A percentile compares a stretch with the other conserved stretches of the same genome.
phyloP scores from a whole-genome alignment of 2,888 invertebrate species.

The Crepidodera aurea region DNA sequence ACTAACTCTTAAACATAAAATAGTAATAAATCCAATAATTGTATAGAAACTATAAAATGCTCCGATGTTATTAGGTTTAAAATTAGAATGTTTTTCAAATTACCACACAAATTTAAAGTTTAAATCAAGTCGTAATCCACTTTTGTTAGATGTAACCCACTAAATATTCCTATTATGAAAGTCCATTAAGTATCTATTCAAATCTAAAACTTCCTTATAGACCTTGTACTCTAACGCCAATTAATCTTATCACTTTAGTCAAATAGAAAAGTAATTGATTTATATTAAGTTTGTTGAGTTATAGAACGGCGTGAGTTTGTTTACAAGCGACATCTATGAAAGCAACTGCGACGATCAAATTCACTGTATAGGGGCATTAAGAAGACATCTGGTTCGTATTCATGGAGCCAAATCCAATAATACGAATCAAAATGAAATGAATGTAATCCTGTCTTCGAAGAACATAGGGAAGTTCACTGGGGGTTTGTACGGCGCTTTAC shows the following conservation, averaged over 20 bases:
- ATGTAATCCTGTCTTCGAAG: constrained; percentile 41
- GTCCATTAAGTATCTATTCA: constrained; percentile 15
- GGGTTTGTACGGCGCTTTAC: constrained; percentile 22
- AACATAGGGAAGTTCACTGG: constrained; percentile 18
- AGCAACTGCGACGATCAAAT: constrained; percentile 21
- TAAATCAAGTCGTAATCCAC: neutral
- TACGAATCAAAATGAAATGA: constrained; percentile 44
- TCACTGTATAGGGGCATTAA: constrained; percentile 33
- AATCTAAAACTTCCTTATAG: constrained; percentile 5
- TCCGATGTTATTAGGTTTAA: too few relatives aligned
- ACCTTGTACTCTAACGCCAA: constrained; percentile 12
- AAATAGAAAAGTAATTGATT: constrained; percentile 34
- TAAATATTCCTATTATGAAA: neutral
- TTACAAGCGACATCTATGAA: constrained; percentile 30
- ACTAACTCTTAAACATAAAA: too few relatives aligned
- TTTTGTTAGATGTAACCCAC: neutral
- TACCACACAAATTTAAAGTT: neutral
- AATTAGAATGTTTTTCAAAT: too few relatives aligned
- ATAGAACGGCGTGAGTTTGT: constrained; percentile 10
- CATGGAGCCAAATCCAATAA: constrained; percentile 47
- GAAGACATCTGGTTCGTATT: constrained; percentile 46
- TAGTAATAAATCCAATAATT: too few relatives aligned
- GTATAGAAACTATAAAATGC: too few relatives aligned
- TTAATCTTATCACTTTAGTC: constrained; percentile 15
- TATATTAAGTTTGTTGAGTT: constrained; percentile 27